Base-by-base conservation (phyloP, 2,113 vertebrate genomes). In the Acanthochromis polyacanthus region DNA sequence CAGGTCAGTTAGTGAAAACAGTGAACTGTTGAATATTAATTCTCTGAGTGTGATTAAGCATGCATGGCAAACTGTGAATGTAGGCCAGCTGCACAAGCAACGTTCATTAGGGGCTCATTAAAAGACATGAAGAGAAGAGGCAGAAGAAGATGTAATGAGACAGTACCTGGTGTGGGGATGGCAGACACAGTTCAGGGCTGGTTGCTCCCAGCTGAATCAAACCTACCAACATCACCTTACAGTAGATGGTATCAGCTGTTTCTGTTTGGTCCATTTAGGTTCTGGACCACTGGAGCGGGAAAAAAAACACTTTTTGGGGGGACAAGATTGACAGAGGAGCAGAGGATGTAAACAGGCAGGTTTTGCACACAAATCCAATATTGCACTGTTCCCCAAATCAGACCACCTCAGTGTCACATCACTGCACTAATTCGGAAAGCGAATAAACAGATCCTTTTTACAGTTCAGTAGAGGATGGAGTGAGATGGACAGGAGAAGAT, bases 11-110 rank as follows among this genome's bases (percentile, higher is more conserved):
- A 36, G n/a, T 38, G 9, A 51, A 73, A 75, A 76, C 60, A 36
- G 48, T 14, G 22, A 81, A 75, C 45, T 68, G 60, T 43, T 64
- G 32, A 69, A 72, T 70, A 82, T 66, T 70, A 17, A 76, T 75
- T 57, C 75, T 3, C 55, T 65, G 55, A 60, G 20, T 51, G 53
- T 71, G 57, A 85, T 86, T 72, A 78, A 59, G 53, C 9, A 75
- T 69, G 60, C 20, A 16, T 75, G 61, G 65, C 55, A 52, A 65
- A 65, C 45, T 51, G 61, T 45, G 25, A 71, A 84, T 89, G 61
- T 81, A 80, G 78, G 83, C 67, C 86, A 81, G 40, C 51, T 78
- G 59, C 55, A 52, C 28, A n/a, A 25, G 38, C 52, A 70, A 45
- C 20, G 38, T 75, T 75, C 15, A 74, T 67, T 25, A 59, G 59